These are phyloP conservation scores for Menidia beryllina DNA, from an alignment of 2,113 vertebrate genomes.

Conservation along the genomic window DNA sequence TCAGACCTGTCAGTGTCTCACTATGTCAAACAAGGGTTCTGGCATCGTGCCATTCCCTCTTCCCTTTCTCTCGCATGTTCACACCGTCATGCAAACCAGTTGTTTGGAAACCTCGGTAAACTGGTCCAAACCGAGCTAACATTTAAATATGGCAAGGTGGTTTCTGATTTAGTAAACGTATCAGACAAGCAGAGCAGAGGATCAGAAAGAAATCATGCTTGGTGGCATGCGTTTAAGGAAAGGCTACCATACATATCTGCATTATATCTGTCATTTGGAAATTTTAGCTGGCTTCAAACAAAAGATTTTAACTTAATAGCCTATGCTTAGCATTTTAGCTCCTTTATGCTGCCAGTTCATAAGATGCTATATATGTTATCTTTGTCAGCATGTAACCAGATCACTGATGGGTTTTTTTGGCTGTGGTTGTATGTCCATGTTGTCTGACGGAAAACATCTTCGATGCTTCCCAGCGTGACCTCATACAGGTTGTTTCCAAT, in stretches of 20 bases:
- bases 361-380: neutral
- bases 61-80: neutral
- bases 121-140: slow-evolving; percentile 36
- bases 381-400: too few species aligned
- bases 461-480: too few species aligned
- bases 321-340: slow-evolving; percentile 25
- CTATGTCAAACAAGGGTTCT: slow-evolving; percentile 75
- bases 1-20: slow-evolving; percentile 77
- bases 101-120: slow-evolving; percentile 27
- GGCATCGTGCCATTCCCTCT: slow-evolving; percentile 59
- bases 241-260: too few species aligned
- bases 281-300: too few species aligned
- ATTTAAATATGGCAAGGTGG: slow-evolving; percentile 33
- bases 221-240: too few species aligned
- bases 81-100: slow-evolving; percentile 15
- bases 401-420: too few species aligned
- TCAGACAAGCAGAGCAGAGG: slow-evolving; percentile 13
- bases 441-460: too few species aligned
- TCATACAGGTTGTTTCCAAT: too few species aligned
- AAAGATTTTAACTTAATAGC: neutral
- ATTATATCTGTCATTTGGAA: too few species aligned
- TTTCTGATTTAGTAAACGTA: slow-evolving; percentile 44
- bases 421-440: too few species aligned
- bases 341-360: slow-evolving; percentile 4
- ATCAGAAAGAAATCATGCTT: slow-evolving; percentile 29